Evolutionary conservation across 2,888 invertebrate genomes (phyloP).

Genomic region (Ophion slaviceki): DNA sequence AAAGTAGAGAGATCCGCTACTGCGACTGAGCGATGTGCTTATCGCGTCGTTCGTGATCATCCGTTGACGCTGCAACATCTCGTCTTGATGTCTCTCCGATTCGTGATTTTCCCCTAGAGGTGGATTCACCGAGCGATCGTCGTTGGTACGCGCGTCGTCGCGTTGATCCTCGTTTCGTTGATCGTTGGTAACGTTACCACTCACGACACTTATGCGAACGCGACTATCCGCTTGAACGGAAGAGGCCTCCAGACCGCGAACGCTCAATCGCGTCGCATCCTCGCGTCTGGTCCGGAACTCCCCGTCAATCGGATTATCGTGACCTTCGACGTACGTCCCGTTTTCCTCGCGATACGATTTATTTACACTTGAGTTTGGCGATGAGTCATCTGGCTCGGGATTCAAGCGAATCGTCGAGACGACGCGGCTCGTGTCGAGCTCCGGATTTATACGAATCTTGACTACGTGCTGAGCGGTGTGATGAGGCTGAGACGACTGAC

Average conservation of each 20-base stretch:
- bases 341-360: slow-evolving; percentile 15
- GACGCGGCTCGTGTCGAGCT: slow-evolving; percentile 84
- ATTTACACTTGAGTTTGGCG: slow-evolving; percentile 65
- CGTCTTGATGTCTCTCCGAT: slow-evolving; percentile 78
- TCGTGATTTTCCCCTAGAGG: slow-evolving; percentile 56
- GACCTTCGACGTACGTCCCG: slow-evolving; percentile 10
- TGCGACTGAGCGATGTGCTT: slow-evolving; percentile 77
- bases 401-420: slow-evolving; percentile 78
- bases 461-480: slow-evolving; percentile 86
- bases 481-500: slow-evolving; percentile 56
- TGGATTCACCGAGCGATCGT: neutral
- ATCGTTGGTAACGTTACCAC: slow-evolving; percentile 81
- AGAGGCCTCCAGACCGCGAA: slow-evolving; percentile 69
- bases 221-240: slow-evolving; percentile 83
- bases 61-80: slow-evolving; percentile 82
- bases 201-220: slow-evolving; percentile 86
- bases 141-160: slow-evolving; percentile 30
- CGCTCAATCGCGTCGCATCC: slow-evolving; percentile 74
- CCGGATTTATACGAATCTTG: slow-evolving; percentile 89
- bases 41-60: slow-evolving; percentile 74
- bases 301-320: slow-evolving; percentile 55
- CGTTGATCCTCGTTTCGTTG: slow-evolving; percentile 67
- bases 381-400: slow-evolving; percentile 65
- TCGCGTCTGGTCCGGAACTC: slow-evolving; percentile 63
- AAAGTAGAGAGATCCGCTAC: slow-evolving; percentile 87